phyloP scores from a whole-genome alignment of 2,113 vertebrate genomes.

The Halcyon senegalensis region DNA sequence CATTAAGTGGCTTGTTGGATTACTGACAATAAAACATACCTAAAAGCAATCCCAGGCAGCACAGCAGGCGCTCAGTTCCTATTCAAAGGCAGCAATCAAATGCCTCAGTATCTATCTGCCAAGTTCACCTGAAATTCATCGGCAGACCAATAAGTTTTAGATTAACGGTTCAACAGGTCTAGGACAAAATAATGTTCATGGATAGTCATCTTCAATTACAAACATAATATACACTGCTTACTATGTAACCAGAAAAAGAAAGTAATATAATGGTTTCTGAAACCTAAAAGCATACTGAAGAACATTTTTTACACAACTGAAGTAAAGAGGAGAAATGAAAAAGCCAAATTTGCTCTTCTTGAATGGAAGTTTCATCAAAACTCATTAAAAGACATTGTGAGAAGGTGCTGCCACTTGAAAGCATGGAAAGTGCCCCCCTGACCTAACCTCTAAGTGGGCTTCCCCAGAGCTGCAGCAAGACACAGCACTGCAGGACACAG shows the following conservation, averaged over 20 bases:
- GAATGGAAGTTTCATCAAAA: not conserved
- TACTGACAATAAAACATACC: not conserved
- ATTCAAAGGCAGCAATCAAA: not conserved
- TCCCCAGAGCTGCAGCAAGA: not conserved
- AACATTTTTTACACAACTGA: not conserved
- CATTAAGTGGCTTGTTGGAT: conserved; percentile 43
- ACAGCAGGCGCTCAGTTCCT: not conserved
- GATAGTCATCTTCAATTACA: not conserved
- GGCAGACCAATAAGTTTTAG: not conserved
- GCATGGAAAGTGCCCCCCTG: not conserved
- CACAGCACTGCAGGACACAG: not conserved
- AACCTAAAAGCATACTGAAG: not conserved
- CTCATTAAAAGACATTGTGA: not conserved
- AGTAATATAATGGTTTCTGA: not conserved
- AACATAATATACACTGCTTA: not conserved
- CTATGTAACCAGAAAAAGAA: not conserved
- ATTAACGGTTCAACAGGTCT: not conserved
- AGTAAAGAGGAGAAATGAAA: not conserved
- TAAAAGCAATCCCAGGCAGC: not conserved
- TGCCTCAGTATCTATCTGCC: not conserved
- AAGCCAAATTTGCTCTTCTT: not conserved
- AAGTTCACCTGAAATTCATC: not conserved
- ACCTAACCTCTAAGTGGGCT: not conserved
- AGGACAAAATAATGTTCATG: not conserved
- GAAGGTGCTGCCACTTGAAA: not conserved